Base-by-base conservation (phyloP, 2,888 invertebrate genomes). In the Acrocyrtus sp. region DNA sequence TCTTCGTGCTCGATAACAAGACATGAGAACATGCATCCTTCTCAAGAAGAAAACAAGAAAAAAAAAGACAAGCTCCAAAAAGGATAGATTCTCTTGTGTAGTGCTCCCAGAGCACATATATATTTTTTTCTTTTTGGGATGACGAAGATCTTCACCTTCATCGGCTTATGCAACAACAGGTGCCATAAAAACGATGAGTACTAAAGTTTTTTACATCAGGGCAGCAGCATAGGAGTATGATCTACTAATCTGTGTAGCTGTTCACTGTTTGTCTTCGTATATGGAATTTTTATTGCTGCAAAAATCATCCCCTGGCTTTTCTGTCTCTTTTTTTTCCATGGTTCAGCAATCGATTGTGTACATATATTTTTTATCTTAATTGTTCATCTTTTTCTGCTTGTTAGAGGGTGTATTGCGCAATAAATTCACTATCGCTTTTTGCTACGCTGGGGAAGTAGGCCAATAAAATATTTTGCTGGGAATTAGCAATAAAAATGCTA, bases 1-100 rank as follows among this genome's bases (percentile, higher is more conserved):
- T 61, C 58, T 45, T 29, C 27, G 15, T 48, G 22, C 22, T 50
- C 47, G 50, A 56, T 69, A 69, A 62, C 61, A 57, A 69, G 69
- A 68, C 61, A 47, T 43, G 68, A 45, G 54, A 68, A 60, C 60
- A 54, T 39, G 39, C 21, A 39, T 24, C 50, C 34, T n/a, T n/a
- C n/a, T n/a, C n/a, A n/a, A n/a, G n/a, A n/a, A n/a, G n/a, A n/a
- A n/a, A n/a, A n/a, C n/a, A n/a, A n/a, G n/a, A n/a, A n/a, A n/a
- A n/a, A n/a, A n/a, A n/a, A n/a, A 34, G 24, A 56, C 56, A 57
- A 39, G 41, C 22, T 34, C n/a, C n/a, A n/a, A n/a, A n/a, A n/a
- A 34, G 34, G 34, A 8, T 34, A 34, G 34, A 12, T 5, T 5
- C 34, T n/a, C n/a, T n/a, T n/a, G n/a, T n/a, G n/a, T n/a, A n/a